A percentile compares a stretch with the other conserved stretches of the same genome.
These are phyloP conservation scores for Drosophila pruinosa DNA, from an alignment of 1,140 invertebrate species.

Conservation along the genomic window DNA sequence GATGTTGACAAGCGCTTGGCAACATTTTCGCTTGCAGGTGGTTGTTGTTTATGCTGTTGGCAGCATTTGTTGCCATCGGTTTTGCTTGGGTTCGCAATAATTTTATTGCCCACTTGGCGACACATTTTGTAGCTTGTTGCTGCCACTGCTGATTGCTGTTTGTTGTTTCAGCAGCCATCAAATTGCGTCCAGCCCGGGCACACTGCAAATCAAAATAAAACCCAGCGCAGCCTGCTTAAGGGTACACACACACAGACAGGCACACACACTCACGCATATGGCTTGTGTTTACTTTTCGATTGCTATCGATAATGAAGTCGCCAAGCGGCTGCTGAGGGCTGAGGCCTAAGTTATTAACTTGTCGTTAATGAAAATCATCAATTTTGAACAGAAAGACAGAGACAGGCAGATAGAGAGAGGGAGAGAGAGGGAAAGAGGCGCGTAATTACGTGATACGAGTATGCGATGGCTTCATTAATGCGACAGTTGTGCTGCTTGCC, in stretches of 20 bases:
- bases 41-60: constrained; percentile 6
- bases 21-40: constrained; percentile 35
- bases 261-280: background rate
- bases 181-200: constrained; percentile 20
- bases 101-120: constrained; percentile 34
- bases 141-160: constrained; percentile 17
- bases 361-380: constrained; percentile 79
- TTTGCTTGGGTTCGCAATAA: constrained; percentile 14
- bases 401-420: background rate
- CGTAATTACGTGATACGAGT: constrained; percentile 55
- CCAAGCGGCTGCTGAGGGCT: constrained; percentile 11
- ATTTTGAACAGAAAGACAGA: constrained; percentile 42
- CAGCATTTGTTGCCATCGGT: constrained; percentile 33
- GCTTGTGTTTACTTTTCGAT: constrained; percentile 38
- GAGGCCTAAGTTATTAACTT: constrained; percentile 70
- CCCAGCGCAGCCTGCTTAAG: constrained; percentile 2
- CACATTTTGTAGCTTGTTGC: constrained; percentile 26
- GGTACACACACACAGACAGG: background rate
- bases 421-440: constrained; percentile 9
- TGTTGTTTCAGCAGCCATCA: constrained; percentile 16
- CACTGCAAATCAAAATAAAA: constrained; percentile 39
- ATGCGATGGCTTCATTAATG: constrained; percentile 37
- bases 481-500: background rate
- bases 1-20: background rate
- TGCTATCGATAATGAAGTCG: constrained; percentile 63